Evolutionary conservation across 30 jellyfish, hydroid and myxozoan genomes (phyloP).

Genomic region (Chrysaora quinquecirrha): DNA sequence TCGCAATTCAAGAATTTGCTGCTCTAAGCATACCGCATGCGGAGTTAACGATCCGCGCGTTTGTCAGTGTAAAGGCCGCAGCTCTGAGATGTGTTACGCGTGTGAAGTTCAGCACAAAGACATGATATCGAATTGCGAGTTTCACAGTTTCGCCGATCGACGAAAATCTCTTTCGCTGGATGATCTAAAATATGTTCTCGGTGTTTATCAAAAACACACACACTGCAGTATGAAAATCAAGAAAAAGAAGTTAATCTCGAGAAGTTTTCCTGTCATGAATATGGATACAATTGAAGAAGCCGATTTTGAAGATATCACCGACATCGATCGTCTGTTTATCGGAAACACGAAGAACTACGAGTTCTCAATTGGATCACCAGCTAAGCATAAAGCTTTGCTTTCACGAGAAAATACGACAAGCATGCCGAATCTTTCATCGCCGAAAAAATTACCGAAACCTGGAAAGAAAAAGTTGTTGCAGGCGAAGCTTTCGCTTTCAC

Average conservation of each 20-base stretch:
- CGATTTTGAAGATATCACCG: conserved; percentile 50
- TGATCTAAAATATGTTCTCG: conserved; percentile 62
- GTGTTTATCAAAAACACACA: conserved; percentile 43
- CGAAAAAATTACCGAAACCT: conserved; percentile 7
- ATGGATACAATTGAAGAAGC: conserved; percentile 69
- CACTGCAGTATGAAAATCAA: conserved; percentile 50
- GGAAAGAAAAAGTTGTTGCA: conserved; percentile 45
- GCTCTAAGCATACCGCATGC: conserved; percentile 61
- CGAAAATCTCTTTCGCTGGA: conserved; percentile 80
- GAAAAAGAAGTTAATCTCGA: conserved; percentile 49
- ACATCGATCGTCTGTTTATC: conserved; percentile 43
- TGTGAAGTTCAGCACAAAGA: conserved; percentile 80
- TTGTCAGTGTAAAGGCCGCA: conserved; percentile 72
- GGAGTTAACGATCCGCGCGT: conserved; percentile 70
- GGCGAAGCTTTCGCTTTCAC: conserved; percentile 66
- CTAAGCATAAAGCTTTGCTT: conserved; percentile 9
- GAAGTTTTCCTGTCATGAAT: conserved; percentile 64
- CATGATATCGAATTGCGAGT: conserved; percentile 65
- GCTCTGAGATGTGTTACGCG: conserved; percentile 73
- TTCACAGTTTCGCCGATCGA: conserved; percentile 66
- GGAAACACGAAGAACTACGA: conserved; percentile 33
- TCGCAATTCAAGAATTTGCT: conserved; percentile 64
- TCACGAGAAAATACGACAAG: conserved; percentile 55
- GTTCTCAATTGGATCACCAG: conserved; percentile 33
- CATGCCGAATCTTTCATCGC: conserved; percentile 54